phyloP scores from a whole-genome alignment of 2,797 vertebrate species.

The Amblyopsis hoosieri region DNA sequence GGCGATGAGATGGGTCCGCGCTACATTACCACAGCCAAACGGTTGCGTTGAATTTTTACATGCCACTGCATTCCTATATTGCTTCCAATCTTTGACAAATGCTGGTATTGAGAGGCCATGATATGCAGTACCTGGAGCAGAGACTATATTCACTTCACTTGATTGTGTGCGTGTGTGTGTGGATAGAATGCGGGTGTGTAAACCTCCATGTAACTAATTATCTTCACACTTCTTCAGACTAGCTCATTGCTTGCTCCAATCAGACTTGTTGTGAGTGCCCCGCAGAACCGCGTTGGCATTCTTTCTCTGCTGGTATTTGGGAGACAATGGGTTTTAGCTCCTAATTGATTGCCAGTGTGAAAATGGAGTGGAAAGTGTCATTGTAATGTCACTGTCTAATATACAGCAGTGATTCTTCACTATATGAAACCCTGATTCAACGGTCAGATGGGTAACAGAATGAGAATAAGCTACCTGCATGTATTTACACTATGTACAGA shows the following conservation, averaged over 20 bases:
- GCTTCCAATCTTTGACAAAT: conserved; percentile 12
- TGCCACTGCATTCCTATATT: conserved; percentile 10
- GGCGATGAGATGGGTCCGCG: conserved; percentile 36
- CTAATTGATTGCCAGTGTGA: conserved; percentile 2
- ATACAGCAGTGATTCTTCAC: background rate
- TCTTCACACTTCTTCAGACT: background rate
- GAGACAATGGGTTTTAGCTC: background rate
- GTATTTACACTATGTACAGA: no score
- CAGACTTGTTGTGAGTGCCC: background rate
- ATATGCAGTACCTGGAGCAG: background rate
- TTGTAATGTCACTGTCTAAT: background rate
- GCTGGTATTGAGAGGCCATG: conserved; percentile 2
- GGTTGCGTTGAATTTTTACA: conserved; percentile 29
- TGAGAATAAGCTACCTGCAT: no score
- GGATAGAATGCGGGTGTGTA: no score
- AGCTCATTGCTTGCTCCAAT: background rate
- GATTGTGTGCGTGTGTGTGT: no score
- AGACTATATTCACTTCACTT: no score
- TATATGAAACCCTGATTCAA: background rate
- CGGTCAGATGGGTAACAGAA: background rate
- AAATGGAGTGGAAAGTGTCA: background rate
- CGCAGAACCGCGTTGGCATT: background rate
- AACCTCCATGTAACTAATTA: conserved; percentile 1
- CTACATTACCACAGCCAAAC: conserved; percentile 26
- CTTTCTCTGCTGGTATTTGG: background rate